Base-by-base conservation (phyloP, 1,140 invertebrate genomes). In the Ceratina australensis region DNA sequence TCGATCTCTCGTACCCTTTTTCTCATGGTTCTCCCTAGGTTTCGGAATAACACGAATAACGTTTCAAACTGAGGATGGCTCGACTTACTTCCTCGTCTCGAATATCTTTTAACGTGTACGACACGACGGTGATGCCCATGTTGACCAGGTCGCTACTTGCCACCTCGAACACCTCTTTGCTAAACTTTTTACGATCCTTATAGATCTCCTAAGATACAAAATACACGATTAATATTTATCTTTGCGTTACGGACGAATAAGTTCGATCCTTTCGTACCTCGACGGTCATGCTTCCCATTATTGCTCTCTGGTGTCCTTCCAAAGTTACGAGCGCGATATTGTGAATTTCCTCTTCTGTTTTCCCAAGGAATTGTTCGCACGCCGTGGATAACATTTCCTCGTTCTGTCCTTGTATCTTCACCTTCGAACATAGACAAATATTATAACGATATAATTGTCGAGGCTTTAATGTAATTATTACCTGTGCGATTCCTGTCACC, bases 271-370 rank as follows among this genome's bases (percentile, higher is more conserved):
- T 24, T 47, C 72, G 72, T 92, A 96, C 95, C 94, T 99, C 98
- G 15, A 99, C 98, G 50, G 98, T 99, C 98, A 99, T 99, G 79
- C 97, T 98, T 12, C 98, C 98, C 98, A 99, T 99, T 75, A 99
- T 99, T 77, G 98, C 98, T 83, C 98, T 93, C 93, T 99, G 98
- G 92, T 99, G 98, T 80, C 98, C 98, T 93, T 99, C 98, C 24
- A 99, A 92, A 59, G 98, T 99, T 54, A 99, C 98, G 63, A 98
- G 93, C 28, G 98, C 98, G 90, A 99, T 98, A 86, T 97, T 95
- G 86, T 97, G 96, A 78, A 99, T 98, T 91, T 99, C 97, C 10
- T 94, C 87, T 90, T 98, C 97, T 0, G 94, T 92, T 93, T 99
- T 99, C 26, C 98, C 98, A 33, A 99, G 93, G 93, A 99, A 99